Conservation (phyloP, 2,797 vertebrate species). For the Myotis findleyi region DNA sequence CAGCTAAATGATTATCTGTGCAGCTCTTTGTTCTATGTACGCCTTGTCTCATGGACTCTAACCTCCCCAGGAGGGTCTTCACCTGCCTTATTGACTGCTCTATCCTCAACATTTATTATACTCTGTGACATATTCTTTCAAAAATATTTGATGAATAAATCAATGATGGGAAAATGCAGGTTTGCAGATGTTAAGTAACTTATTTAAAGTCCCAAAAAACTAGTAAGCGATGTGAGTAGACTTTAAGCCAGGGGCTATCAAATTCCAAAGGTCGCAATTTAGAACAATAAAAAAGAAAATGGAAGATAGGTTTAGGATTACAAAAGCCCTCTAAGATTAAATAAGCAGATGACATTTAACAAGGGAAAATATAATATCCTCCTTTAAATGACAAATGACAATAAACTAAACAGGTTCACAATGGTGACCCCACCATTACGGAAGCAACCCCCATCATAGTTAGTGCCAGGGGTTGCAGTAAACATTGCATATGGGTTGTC, state of each 20-base stretch:
- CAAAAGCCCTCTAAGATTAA: neutral
- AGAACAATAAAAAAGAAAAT: neutral
- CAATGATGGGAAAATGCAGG: neutral
- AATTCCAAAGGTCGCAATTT: neutral
- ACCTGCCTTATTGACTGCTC: neutral
- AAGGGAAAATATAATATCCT: neutral
- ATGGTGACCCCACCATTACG: neutral
- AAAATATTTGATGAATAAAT: neutral
- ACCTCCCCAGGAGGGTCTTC: neutral
- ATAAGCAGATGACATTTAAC: neutral
- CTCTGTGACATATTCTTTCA: neutral
- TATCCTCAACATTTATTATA: neutral
- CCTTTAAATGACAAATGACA: neutral
- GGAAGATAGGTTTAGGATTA: neutral
- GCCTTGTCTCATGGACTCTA: neutral
- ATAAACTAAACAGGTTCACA: neutral
- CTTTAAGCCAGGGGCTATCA: neutral
- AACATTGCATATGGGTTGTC: neutral
- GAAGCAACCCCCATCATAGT: neutral
- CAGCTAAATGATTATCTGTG: neutral
- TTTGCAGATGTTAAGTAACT: neutral
- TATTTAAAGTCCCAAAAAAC: neutral
- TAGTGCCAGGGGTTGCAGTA: neutral
- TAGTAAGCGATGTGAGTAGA: neutral
- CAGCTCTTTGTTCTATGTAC: rapidly evolving